These are phyloP conservation scores for Pinctada fucata DNA, from an alignment of 2,888 invertebrate genomes.

Conservation along the genomic window DNA sequence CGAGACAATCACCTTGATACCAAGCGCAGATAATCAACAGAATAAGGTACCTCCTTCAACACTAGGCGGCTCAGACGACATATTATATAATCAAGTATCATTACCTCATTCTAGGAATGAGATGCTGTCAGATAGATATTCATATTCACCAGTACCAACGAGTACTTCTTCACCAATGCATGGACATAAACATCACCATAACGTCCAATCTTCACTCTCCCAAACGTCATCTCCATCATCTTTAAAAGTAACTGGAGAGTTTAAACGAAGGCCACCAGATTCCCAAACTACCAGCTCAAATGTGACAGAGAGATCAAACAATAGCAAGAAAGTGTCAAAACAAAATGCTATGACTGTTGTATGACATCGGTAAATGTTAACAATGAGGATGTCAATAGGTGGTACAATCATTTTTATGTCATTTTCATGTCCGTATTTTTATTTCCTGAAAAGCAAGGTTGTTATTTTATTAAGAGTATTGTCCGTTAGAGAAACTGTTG, in stretches of 20 bases:
- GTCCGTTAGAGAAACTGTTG: no score
- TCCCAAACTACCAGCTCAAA: no score
- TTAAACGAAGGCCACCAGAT: neutral
- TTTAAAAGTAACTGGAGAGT: neutral
- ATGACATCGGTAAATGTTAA: no score
- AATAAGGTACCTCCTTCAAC: conserved; percentile 37
- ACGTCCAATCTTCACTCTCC: neutral
- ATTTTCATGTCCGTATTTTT: no score
- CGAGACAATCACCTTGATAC: conserved; percentile 28
- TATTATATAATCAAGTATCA: conserved; percentile 39
- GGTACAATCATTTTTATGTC: no score
- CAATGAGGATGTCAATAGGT: no score
- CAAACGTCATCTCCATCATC: neutral
- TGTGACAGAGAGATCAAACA: no score
- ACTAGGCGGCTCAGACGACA: conserved; percentile 34
- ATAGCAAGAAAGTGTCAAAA: no score
- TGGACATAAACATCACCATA: conserved; percentile 29
- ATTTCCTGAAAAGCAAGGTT: no score
- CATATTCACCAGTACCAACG: conserved; percentile 67
- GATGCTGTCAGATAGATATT: conserved; percentile 49
- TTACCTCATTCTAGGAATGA: neutral
- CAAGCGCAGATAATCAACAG: conserved; percentile 15
- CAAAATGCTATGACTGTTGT: no score
- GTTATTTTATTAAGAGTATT: no score
- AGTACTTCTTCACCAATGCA: conserved; percentile 68